Evolutionary conservation across 2,888 invertebrate genomes (phyloP), one percentile per base, ranked within the genome.

Genomic region (Drosophila macrospina): DNA sequence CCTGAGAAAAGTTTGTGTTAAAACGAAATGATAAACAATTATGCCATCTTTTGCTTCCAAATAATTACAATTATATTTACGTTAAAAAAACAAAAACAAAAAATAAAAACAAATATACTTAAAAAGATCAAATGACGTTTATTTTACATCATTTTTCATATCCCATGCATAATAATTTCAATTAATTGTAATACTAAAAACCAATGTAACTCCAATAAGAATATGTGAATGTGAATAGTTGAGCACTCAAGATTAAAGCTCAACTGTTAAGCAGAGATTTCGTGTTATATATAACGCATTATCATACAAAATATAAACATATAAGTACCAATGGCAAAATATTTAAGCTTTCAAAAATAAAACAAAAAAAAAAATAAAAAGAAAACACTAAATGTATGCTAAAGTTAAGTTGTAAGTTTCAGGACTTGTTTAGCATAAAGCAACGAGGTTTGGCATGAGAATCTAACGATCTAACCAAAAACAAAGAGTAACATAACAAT

Each of bases 21-120:
- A 61, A 56, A 47, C 67, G 42, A 63, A 73, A 68, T 50, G 63
- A 71, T 56, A 75, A 73, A 83, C 74, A 56, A 76, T 74, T 67
- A 82, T 86, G 81, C 78, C 79, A 83, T 88, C 78, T 74, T 86
- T 80, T 75, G 85, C 82, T 84, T 82, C 77, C 80, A 88, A 79
- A 80, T 83, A 81, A 87, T 73, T 74, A 82, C 64, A 74, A 73
- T 70, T 78, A 75, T 76, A 80, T 68, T 74, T 80, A 83, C 74
- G 80, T 81, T 82, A 32, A 82, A 73, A 60, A 67, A 66, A 69
- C 54, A 50, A 63, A 71, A 73, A 71, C 15, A 44, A 20, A 51
- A 67, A 66, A 69, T 56, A 50, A 63, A 71, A 73, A 71, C 15
- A 44, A 20, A 51, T 54, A 34, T 80, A 76, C 78, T 78, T 85